Evolutionary conservation across 2,888 invertebrate genomes (phyloP).

Genomic region (Diaphora mendica): DNA sequence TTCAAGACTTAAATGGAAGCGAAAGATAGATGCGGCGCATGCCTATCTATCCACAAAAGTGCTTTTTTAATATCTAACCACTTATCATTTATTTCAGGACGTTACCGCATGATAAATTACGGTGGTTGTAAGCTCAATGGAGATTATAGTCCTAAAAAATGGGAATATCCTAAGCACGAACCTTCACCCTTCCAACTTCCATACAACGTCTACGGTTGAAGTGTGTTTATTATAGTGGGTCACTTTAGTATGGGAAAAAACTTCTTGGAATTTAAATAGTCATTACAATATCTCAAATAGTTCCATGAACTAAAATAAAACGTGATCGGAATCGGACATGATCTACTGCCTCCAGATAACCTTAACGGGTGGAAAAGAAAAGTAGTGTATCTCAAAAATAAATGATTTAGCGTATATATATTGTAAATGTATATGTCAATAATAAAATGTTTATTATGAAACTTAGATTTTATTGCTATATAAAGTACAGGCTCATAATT

Average conservation of each 20-base stretch:
- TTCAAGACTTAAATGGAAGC: too few relatives aligned
- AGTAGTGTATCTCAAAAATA: too few relatives aligned
- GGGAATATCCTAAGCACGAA: background rate
- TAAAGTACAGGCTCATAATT: background rate
- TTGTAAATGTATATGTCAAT: background rate
- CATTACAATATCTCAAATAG: background rate
- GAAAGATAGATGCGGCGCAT: too few relatives aligned
- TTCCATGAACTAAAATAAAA: background rate
- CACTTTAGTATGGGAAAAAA: background rate
- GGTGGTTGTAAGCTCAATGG: background rate
- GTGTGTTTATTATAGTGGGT: background rate
- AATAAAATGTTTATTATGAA: too few relatives aligned
- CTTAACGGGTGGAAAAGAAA: too few relatives aligned
- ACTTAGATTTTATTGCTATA: background rate
- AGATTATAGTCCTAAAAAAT: background rate
- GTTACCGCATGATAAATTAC: slow-evolving; percentile 11
- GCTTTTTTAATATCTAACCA: background rate
- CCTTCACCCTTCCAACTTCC: background rate
- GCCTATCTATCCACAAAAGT: too few relatives aligned
- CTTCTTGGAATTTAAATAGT: background rate
- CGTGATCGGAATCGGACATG: background rate
- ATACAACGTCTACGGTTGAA: background rate
- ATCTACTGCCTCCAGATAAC: background rate
- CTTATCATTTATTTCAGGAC: slow-evolving; percentile 10
- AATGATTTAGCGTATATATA: background rate